Evolutionary conservation across 1,140 invertebrate species (phyloP).

Genomic region (Meloidogyne exigua): DNA sequence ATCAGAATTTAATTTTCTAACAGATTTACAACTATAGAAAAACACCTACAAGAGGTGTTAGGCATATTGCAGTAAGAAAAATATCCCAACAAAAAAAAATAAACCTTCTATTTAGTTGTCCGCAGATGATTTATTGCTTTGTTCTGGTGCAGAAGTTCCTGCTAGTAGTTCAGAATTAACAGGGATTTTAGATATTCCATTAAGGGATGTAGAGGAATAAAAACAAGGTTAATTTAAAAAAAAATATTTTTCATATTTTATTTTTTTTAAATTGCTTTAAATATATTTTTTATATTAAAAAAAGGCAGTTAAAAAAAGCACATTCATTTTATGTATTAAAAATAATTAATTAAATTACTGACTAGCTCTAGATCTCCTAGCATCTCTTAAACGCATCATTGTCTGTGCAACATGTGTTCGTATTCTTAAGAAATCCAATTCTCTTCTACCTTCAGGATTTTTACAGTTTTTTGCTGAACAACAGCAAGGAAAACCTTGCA

Average conservation of each 20-base stretch:
- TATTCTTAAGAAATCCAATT: conserved; percentile 91
- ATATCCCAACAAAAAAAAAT: not conserved
- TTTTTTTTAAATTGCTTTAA: no score
- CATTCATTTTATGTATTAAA: not conserved
- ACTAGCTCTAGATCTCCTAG: conserved; percentile 64
- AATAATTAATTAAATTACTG: not conserved
- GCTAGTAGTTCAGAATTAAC: conserved; percentile 42
- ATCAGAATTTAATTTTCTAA: not conserved
- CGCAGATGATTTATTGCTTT: conserved; percentile 60
- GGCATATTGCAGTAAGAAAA: conserved; percentile 74
- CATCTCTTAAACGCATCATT: conserved; percentile 85
- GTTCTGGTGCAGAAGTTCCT: conserved; percentile 57
- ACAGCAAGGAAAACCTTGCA: conserved; percentile 81
- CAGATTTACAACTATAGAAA: conserved; percentile 80
- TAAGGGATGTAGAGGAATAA: conserved; percentile 43
- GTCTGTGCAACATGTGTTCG: conserved; percentile 96
- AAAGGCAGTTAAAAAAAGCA: not conserved
- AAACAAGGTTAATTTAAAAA: not conserved
- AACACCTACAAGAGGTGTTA: conserved; percentile 74
- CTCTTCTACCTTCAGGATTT: conserved; percentile 85
- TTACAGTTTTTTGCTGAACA: conserved; percentile 89
- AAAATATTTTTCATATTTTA: no score
- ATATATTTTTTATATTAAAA: not conserved
- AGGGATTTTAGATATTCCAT: conserved; percentile 54
- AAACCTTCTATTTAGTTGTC: conserved; percentile 46